Conservation (phyloP, 2,888 invertebrate genomes). For the Lathronympha strigana region DNA sequence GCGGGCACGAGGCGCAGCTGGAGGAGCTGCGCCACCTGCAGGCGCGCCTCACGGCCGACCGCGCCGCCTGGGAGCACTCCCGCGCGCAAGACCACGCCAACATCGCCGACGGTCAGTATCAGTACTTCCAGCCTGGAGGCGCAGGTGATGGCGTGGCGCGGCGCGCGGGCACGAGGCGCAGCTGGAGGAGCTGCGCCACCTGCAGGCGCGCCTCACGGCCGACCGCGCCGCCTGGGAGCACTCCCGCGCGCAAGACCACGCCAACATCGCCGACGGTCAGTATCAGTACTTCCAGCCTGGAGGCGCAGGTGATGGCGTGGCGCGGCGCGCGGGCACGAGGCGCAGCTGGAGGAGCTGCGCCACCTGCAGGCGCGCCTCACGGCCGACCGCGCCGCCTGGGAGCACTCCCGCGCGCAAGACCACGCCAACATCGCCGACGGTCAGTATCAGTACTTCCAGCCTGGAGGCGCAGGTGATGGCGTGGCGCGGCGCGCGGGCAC, state of each 20-base stretch:
- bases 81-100: conserved; percentile 80
- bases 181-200: conserved; percentile 94
- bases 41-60: conserved; percentile 91
- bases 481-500: too few relatives aligned
- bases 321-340: too few relatives aligned
- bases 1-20: conserved; percentile 67
- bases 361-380: conserved; percentile 95
- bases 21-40: conserved; percentile 96
- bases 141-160: conserved; percentile 88
- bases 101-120: conserved; percentile 74
- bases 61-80: conserved; percentile 68
- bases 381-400: conserved; percentile 85
- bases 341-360: conserved; percentile 90
- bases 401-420: conserved; percentile 78
- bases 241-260: conserved; percentile 79
- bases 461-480: too few relatives aligned
- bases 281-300: too few relatives aligned
- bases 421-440: conserved; percentile 59
- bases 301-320: too few relatives aligned
- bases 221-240: conserved; percentile 83
- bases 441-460: conserved; percentile 84
- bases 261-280: conserved; percentile 59
- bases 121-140: conserved; percentile 88
- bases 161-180: conserved; percentile 51
- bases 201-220: conserved; percentile 93